Percentiles rank a stretch among this genome's conserved stretches.
phyloP scores from a whole-genome alignment of 2,888 invertebrate genomes.

The Mellilla xanthometata region DNA sequence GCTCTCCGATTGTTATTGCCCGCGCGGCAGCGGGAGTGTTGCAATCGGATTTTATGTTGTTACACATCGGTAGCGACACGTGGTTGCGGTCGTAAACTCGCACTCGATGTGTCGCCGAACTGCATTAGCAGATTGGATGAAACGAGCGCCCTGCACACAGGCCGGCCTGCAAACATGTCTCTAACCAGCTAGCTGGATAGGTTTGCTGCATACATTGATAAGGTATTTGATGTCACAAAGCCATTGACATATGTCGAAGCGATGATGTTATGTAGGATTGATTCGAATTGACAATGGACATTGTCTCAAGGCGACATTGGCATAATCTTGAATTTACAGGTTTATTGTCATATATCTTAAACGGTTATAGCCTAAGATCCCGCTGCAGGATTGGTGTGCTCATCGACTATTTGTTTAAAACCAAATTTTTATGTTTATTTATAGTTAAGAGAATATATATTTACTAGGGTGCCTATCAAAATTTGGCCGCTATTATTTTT shows the following conservation, averaged over 20 bases:
- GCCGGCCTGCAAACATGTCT: slow-evolving; percentile 26
- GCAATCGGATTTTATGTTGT: slow-evolving; percentile 21
- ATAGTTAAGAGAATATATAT: no score
- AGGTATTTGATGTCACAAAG: slow-evolving; percentile 9
- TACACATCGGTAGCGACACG: slow-evolving; percentile 12
- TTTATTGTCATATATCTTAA: no score
- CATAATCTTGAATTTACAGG: no score
- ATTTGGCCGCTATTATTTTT: no score
- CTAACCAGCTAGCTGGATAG: slow-evolving; percentile 25
- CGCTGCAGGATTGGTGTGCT: no score
- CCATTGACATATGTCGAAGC: background rate
- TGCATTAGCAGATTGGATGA: slow-evolving; percentile 50
- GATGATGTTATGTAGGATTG: background rate
- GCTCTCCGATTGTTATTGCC: slow-evolving; percentile 17
- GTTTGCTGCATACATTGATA: slow-evolving; percentile 10
- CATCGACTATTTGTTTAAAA: no score
- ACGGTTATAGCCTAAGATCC: no score
- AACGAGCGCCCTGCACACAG: slow-evolving; percentile 34
- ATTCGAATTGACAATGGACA: no score
- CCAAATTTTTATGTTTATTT: no score
- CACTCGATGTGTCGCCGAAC: slow-evolving; percentile 11
- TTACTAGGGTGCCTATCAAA: no score
- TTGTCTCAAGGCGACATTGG: no score
- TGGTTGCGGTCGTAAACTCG: slow-evolving; percentile 24
- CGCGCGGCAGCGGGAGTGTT: slow-evolving; percentile 9